A percentile compares a stretch with the other conserved stretches of the same genome.
Conservation (phyloP, 2,113 vertebrate species). For the Cyanoliseus patagonus region DNA sequence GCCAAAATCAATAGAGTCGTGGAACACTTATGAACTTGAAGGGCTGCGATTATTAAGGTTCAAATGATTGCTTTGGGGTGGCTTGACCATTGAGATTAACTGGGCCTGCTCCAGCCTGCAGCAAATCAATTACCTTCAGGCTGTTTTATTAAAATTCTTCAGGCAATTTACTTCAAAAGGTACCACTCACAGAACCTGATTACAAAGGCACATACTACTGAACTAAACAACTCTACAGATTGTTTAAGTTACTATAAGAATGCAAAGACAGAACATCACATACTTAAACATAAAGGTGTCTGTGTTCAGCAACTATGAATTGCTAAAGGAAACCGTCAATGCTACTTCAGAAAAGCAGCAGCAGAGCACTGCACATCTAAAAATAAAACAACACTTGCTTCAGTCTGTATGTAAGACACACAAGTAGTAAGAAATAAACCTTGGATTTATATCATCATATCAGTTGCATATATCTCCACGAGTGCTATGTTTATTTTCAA, state of each 20-base stretch:
- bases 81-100: neutral
- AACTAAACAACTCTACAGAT: neutral
- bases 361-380: neutral
- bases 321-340: neutral
- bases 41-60: neutral
- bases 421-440: neutral
- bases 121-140: neutral
- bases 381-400: conserved; percentile 12
- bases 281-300: neutral
- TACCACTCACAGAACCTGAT: neutral
- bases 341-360: neutral
- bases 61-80: neutral
- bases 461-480: neutral
- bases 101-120: neutral
- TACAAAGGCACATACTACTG: neutral
- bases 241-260: neutral
- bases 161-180: conserved; percentile 16
- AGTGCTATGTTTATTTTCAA: neutral
- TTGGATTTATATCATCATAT: neutral
- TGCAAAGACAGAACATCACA: neutral
- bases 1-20: neutral
- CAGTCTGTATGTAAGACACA: neutral
- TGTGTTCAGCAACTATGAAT: neutral
- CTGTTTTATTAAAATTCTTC: neutral
- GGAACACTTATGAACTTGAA: neutral